phyloP scores from a whole-genome alignment of 2,797 vertebrate species.

The Thaleichthys pacificus region DNA sequence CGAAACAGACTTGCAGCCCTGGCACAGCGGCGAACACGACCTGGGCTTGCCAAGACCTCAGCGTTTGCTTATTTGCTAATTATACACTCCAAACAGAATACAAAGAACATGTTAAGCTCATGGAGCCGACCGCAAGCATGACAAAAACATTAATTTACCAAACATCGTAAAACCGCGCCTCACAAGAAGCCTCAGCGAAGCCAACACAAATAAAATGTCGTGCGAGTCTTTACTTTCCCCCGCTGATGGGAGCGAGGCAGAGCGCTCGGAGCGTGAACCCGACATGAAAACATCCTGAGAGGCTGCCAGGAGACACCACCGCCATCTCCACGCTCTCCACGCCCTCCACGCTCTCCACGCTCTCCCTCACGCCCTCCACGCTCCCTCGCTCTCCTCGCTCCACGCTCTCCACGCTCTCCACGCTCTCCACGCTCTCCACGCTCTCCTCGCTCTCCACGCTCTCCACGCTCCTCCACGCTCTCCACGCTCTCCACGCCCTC shows the following conservation, averaged over 20 bases:
- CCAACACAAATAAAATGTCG: constrained; percentile 69
- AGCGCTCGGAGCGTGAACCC: constrained; percentile 58
- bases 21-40: constrained; percentile 44
- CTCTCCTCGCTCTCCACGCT: background rate
- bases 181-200: constrained; percentile 64
- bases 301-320: constrained; percentile 52
- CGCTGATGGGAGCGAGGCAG: constrained; percentile 36
- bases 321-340: constrained; percentile 35
- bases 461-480: too few species aligned
- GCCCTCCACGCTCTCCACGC: background rate
- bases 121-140: constrained; percentile 59
- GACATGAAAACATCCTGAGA: constrained; percentile 52
- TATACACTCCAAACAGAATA: constrained; percentile 63
- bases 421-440: too few species aligned
- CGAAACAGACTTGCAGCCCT: constrained; percentile 52
- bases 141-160: constrained; percentile 63
- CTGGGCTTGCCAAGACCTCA: constrained; percentile 56
- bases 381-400: constrained; percentile 26
- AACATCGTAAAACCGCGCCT: constrained; percentile 61
- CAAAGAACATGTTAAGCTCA: constrained; percentile 58
- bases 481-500: too few species aligned
- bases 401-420: background rate
- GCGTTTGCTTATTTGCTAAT: constrained; percentile 68
- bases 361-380: constrained; percentile 28
- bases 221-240: constrained; percentile 45